phyloP scores from a whole-genome alignment of 2,113 vertebrate genomes.

The Tenrec ecaudatus region DNA sequence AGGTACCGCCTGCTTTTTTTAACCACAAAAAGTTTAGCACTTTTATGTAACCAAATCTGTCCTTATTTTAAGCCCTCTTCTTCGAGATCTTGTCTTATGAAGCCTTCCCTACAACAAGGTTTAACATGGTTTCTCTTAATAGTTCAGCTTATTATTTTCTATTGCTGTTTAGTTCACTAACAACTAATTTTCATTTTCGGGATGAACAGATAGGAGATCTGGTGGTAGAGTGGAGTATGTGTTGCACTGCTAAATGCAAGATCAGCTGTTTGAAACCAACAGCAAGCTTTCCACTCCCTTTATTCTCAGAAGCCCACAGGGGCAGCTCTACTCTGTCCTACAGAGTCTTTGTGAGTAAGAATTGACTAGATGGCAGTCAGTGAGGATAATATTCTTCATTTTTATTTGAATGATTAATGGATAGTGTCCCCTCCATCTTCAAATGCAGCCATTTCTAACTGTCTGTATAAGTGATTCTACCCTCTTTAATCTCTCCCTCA shows the following conservation, averaged over 20 bases:
- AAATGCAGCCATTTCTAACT: neutral
- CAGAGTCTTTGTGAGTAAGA: too few relatives aligned
- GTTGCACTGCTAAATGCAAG: too few relatives aligned
- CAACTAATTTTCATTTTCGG: slow-evolving; percentile 13
- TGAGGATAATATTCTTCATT: neutral
- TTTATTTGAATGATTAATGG: neutral
- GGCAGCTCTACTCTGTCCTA: too few relatives aligned
- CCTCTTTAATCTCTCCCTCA: too few relatives aligned
- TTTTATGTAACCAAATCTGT: neutral
- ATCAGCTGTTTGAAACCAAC: too few relatives aligned
- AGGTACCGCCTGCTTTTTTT: too few relatives aligned
- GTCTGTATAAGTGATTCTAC: neutral
- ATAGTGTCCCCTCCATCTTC: neutral
- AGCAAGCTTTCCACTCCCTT: too few relatives aligned
- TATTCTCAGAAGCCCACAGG: too few relatives aligned
- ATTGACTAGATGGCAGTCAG: too few relatives aligned
- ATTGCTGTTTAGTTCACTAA: neutral
- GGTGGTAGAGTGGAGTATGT: neutral
- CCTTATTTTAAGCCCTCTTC: slow-evolving; percentile 12
- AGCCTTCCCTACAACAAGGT: neutral
- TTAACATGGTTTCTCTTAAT: neutral
- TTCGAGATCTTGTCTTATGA: neutral
- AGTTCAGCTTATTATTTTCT: slow-evolving; percentile 43
- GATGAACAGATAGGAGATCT: neutral
- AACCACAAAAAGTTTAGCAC: too few relatives aligned